Evolutionary conservation across 2,797 vertebrate species (phyloP).

Genomic region (Neosilurus mollespiculum): DNA sequence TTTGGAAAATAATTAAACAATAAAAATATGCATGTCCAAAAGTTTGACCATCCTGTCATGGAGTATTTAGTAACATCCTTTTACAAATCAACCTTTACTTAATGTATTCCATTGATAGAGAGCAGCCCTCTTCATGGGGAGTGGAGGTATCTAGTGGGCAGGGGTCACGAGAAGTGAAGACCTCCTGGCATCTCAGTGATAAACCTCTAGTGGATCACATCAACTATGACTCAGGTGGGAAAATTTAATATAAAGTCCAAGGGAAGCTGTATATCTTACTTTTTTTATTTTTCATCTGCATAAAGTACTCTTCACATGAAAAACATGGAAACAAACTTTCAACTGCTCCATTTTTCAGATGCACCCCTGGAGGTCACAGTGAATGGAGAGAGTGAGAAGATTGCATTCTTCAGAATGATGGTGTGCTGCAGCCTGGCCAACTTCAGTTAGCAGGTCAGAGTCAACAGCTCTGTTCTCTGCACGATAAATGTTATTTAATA

Average conservation of each 20-base stretch:
- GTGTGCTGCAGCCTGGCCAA: conserved; percentile 81
- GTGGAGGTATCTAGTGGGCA: conserved; percentile 85
- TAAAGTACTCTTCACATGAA: background rate
- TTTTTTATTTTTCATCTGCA: background rate
- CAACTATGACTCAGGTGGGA: conserved; percentile 70
- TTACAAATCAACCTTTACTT: background rate
- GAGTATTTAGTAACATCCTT: background rate
- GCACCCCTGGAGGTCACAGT: conserved; percentile 70
- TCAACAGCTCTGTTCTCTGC: background rate
- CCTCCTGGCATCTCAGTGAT: conserved; percentile 81
- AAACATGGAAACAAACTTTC: background rate
- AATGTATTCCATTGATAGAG: conserved; percentile 67
- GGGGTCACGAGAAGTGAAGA: conserved; percentile 81
- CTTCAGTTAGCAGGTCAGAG: conserved; percentile 71
- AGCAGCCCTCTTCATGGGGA: conserved; percentile 82
- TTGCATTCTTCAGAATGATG: conserved; percentile 73
- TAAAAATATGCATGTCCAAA: background rate
- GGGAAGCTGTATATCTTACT: background rate
- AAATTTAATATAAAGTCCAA: background rate
- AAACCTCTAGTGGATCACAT: conserved; percentile 78
- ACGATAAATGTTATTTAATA: conserved; percentile 5
- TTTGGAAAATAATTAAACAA: background rate
- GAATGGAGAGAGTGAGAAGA: conserved; percentile 75
- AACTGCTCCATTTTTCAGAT: conserved; percentile 65
- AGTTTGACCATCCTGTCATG: background rate